Conservation (phyloP, 2,113 vertebrate species). For the Antechinus stuartii region DNA sequence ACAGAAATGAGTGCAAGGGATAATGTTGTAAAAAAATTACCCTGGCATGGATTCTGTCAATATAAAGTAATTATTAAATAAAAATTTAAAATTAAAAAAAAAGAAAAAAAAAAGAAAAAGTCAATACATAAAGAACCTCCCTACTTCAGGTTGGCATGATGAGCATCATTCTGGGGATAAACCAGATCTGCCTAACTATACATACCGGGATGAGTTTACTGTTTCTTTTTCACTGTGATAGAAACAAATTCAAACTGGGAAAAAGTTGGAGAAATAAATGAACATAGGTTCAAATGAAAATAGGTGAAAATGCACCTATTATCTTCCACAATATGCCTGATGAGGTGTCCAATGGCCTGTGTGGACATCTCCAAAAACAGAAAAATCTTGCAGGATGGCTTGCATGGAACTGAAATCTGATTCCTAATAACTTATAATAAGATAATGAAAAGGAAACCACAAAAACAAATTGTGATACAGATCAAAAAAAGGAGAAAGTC, state of each 20-base stretch:
- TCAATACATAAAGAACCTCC: no score
- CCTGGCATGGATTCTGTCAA: no score
- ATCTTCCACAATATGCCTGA: background rate
- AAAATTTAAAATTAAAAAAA: no score
- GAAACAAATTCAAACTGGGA: slow-evolving; percentile 15
- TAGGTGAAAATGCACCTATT: background rate
- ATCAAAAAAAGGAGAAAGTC: background rate
- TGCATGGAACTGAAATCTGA: background rate
- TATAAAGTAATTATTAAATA: no score
- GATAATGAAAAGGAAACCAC: background rate
- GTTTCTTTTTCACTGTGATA: slow-evolving; percentile 6
- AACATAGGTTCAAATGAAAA: no score
- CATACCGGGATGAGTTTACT: background rate
- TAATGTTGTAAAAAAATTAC: no score
- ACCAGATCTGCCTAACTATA: background rate
- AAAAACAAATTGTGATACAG: background rate
- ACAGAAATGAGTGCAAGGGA: no score
- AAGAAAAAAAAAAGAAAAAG: no score
- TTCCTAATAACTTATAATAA: background rate
- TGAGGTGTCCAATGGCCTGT: background rate
- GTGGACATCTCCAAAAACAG: background rate
- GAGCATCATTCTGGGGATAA: background rate
- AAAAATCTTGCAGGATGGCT: background rate
- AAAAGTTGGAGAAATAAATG: background rate
- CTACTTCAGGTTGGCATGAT: no score